Conservation (phyloP, 1,140 invertebrate species). For the Drosophila serrata region DNA sequence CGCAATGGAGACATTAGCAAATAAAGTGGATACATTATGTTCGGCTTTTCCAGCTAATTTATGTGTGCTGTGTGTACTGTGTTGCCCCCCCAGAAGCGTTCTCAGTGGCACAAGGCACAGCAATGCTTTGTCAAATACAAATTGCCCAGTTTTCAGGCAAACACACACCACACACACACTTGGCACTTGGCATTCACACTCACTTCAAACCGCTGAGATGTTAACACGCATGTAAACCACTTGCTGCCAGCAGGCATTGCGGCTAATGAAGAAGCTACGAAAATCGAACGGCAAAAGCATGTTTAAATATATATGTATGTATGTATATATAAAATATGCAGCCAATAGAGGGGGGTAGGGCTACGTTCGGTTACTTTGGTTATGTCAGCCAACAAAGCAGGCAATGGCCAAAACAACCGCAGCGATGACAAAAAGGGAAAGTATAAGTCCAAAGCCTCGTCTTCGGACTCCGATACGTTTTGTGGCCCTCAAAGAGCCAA, state of each 20-base stretch:
- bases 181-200: conserved; percentile 36
- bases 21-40: conserved; percentile 30
- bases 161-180: conserved; percentile 11
- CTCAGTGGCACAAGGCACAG: conserved; percentile 29
- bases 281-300: conserved; percentile 47
- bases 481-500: conserved; percentile 46
- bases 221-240: conserved; percentile 73
- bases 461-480: conserved; percentile 43
- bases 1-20: conserved; percentile 41
- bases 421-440: conserved; percentile 77
- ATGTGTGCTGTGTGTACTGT: background rate
- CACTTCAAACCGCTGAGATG: conserved; percentile 43
- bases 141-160: conserved; percentile 45
- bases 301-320: conserved; percentile 3
- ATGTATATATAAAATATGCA: conserved; percentile 51
- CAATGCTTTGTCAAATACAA: conserved; percentile 42
- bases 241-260: conserved; percentile 22
- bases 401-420: conserved; percentile 29
- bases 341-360: conserved; percentile 46
- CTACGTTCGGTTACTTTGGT: conserved; percentile 43
- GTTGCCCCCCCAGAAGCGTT: conserved; percentile 51
- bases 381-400: conserved; percentile 64
- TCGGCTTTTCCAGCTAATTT: conserved; percentile 8
- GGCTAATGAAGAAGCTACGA: conserved; percentile 46
- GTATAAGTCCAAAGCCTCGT: conserved; percentile 77